These are phyloP conservation scores for Gymnoscopelus microlampas DNA, from an alignment of 2,797 vertebrate genomes.

Conservation along the genomic window DNA sequence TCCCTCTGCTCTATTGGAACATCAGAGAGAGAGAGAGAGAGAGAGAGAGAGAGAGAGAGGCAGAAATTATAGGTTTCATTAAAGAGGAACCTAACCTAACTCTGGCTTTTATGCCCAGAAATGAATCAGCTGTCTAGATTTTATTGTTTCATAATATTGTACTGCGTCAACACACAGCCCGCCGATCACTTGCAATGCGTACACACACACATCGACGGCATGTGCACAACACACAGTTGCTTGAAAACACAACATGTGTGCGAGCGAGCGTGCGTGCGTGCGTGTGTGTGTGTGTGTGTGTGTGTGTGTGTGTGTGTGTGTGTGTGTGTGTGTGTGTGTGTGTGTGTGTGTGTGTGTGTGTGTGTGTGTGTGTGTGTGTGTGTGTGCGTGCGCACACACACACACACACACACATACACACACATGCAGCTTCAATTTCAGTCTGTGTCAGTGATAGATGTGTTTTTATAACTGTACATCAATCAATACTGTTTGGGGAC, in stretches of 20 bases:
- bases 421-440: conserved; percentile 66
- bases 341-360: too few relatives aligned
- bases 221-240: background rate
- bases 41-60: conserved; percentile 9
- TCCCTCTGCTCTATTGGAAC: conserved; percentile 51
- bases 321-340: too few relatives aligned
- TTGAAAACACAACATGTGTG: background rate
- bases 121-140: conserved; percentile 76
- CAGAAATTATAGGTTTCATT: conserved; percentile 77
- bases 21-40: conserved; percentile 31
- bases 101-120: conserved; percentile 70
- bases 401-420: conserved; percentile 39
- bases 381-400: too few relatives aligned
- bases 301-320: too few relatives aligned
- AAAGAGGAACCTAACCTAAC: conserved; percentile 73
- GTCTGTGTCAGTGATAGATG: conserved; percentile 72
- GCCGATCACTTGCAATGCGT: too few relatives aligned
- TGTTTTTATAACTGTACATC: conserved; percentile 70
- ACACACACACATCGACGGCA: conserved; percentile 2
- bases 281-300: too few relatives aligned
- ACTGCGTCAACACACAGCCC: conserved; percentile 42
- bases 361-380: too few relatives aligned
- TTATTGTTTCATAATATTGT: conserved; percentile 76
- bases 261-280: too few relatives aligned
- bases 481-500: conserved; percentile 66